A percentile compares a stretch with the other conserved stretches of the same genome.
These are phyloP conservation scores for Drosophila insularis DNA, from an alignment of 1,140 invertebrate species.

Conservation along the genomic window DNA sequence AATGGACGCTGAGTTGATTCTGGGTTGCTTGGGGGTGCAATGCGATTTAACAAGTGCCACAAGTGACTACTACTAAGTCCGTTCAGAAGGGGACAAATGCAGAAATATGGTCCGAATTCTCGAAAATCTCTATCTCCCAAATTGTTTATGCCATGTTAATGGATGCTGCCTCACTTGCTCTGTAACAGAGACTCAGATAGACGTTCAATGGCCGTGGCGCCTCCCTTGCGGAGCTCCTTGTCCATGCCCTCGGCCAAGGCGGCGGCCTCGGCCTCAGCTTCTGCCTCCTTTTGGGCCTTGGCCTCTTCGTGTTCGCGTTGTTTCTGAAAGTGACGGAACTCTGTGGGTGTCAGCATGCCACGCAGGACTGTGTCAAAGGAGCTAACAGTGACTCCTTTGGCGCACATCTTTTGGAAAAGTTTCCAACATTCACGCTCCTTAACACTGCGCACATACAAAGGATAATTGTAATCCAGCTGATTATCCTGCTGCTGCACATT, in stretches of 20 bases:
- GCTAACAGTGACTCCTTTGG: conserved; percentile 86
- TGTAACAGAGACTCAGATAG: conserved; percentile 68
- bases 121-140: conserved; percentile 5
- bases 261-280: conserved; percentile 55
- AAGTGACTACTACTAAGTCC: conserved; percentile 43
- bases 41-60: conserved; percentile 46
- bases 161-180: conserved; percentile 45
- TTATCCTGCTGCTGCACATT: conserved; percentile 41
- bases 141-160: neutral
- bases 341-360: conserved; percentile 88
- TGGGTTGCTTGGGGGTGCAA: conserved; percentile 38
- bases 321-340: conserved; percentile 86
- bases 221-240: conserved; percentile 49
- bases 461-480: conserved; percentile 65
- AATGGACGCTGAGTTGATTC: conserved; percentile 33
- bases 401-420: conserved; percentile 87
- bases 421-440: conserved; percentile 88
- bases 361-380: conserved; percentile 87
- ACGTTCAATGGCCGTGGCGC: conserved; percentile 68
- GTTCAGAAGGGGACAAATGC: conserved; percentile 55
- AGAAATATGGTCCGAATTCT: conserved; percentile 48
- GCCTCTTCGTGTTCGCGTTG: conserved; percentile 76
- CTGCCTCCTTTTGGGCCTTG: conserved; percentile 58
- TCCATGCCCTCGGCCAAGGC: conserved; percentile 40
- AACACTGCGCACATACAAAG: conserved; percentile 79